Base-by-base conservation (phyloP, 1,140 invertebrate species). In the Reticulitermes speratus region DNA sequence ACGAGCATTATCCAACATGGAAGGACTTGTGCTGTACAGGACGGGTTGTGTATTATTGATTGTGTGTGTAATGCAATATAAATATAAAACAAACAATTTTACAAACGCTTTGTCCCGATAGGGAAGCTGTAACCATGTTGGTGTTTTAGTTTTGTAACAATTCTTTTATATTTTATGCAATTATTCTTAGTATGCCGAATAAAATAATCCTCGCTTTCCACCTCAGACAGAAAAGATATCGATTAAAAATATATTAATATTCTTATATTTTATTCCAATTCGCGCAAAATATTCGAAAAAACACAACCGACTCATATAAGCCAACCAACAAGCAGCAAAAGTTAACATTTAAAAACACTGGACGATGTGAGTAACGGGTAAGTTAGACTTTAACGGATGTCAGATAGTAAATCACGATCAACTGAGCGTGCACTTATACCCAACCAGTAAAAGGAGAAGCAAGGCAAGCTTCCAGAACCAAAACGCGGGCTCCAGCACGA, bases 11-110 rank as follows among this genome's bases (percentile, higher is more conserved):
- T 52, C 45, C 83, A 84, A 48, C 55, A 44, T 81, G 85, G 59
- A 85, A 85, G 85, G 59, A 85, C 59, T 38, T 85, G 85, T 59
- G 85, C 85, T 65, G n/a, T 32, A 65, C 19, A 85, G 85, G 85
- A 85, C 85, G 85, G 85, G 85, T 55, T 30, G 48, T 75, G 32
- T 38, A 59, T 25, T 45, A 52, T 45, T 84, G 83, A 84, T 45
- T 84, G 45, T 84, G 81, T 82, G 81, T 30, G 81, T 83, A 83
- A 83, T 75, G n/a, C n/a, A 30, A 75, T 75, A 75, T 2, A 75
- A 75, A 75, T 75, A 75, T 75, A 8, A 75, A 75, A 30, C n/a
- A 83, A 44, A 44, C 25, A 48, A 44, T 44, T 83, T 83, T 83
- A 83, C 82, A 83, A 44, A 83, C 8, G 82, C 45, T n/a, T 16